Evolutionary conservation across 2,113 vertebrate genomes (phyloP).

Genomic region (Xenus cinereus): DNA sequence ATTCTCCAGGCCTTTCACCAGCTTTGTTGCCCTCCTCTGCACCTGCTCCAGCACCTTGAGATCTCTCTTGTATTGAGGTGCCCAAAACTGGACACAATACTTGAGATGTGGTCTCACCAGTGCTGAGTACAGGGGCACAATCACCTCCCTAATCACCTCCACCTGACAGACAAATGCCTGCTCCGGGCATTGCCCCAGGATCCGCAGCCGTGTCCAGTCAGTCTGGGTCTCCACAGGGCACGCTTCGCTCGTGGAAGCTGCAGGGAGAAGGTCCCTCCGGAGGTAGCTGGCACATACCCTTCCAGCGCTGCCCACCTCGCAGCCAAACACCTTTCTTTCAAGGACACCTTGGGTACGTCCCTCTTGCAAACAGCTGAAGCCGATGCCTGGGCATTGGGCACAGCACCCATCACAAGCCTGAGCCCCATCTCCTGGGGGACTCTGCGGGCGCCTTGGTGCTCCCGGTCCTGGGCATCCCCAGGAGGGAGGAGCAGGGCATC

Average conservation of each 20-base stretch:
- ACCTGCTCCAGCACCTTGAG: too few species aligned
- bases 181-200: not conserved
- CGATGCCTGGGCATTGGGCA: fast-evolving
- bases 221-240: not conserved
- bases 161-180: not conserved
- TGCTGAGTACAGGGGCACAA: too few species aligned
- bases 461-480: not conserved
- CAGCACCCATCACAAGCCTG: not conserved
- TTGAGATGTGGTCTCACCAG: too few species aligned
- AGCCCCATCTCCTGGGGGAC: not conserved
- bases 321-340: not conserved
- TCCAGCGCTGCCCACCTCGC: not conserved
- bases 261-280: not conserved
- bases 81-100: too few species aligned
- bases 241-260: not conserved
- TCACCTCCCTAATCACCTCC: too few species aligned
- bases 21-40: too few species aligned
- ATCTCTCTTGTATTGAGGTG: too few species aligned
- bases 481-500: not conserved
- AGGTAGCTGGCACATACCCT: not conserved
- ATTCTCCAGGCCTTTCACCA: too few species aligned
- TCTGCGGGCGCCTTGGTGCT: not conserved
- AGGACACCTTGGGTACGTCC: not conserved
- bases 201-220: not conserved
- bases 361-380: not conserved